Base-by-base conservation (phyloP, 2,888 invertebrate genomes). In the Cheiracanthium punctorium region DNA sequence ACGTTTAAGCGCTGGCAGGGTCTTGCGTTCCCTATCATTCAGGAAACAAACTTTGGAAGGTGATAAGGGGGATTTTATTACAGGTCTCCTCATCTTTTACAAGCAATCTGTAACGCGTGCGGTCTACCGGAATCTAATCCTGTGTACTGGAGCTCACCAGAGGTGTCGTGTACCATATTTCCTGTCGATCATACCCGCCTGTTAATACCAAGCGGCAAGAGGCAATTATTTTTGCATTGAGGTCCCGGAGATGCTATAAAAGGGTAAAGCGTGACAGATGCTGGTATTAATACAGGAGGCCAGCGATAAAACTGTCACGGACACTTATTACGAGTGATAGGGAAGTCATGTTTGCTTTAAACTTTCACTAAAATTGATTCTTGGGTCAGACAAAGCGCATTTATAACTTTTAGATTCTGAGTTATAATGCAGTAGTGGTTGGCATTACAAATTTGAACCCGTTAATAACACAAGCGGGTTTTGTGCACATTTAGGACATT, bases 1-100 rank as follows among this genome's bases (percentile, higher is more conserved):
- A 37, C 24, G 17, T n/a, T 58, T 1, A 4, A 58, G 58, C 20
- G 4, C 24, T 17, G 4, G 24, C 8, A 4, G 2, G 12, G 14
- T 17, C 14, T 30, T 14, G 8, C 30, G 43, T 52, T 48, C 48
- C 69, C 67, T 48, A n/a, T 41, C 69, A 30, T 48, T 17, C 32
- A 67, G 65, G 76, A 67, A 76, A 43, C 43, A 58, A 73, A 33
- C 33, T 58, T 32, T 77, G 32, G 69, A 32, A 33, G 69, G 77
- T 69, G 69, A 77, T 77, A 77, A 43, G 67, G 33, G 52, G 24
- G 77, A 69, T 77, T 77, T 77, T 77, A 77, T 77, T 69, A 43
- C 69, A 30, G 29, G 14, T 14, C 33, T 75, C 24, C 33, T 37
- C 52, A 17, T 65, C 64, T 65, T 70, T 20, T 58, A 74, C 32